Percentiles rank a stretch among this genome's conserved stretches.
Conservation (phyloP, 2,888 invertebrate species). For the Cabera pusaria region DNA sequence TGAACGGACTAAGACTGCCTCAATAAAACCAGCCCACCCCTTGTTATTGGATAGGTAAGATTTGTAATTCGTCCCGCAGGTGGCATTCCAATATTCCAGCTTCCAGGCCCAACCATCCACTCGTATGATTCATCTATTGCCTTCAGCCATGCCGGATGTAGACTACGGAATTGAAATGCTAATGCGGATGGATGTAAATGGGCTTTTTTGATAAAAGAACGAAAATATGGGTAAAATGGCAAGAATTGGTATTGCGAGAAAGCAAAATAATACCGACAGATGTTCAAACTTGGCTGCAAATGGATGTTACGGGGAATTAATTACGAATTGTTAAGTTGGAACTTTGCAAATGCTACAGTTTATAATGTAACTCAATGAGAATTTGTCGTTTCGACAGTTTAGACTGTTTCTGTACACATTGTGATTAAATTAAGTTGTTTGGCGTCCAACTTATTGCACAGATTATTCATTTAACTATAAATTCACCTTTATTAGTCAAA, state of each 20-base stretch:
- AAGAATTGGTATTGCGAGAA: slow-evolving; percentile 1
- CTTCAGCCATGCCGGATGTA: slow-evolving; percentile 12
- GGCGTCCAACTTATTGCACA: no score
- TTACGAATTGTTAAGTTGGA: no score
- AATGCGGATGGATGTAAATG: slow-evolving; percentile 20
- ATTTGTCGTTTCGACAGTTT: no score
- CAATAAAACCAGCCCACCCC: slow-evolving; percentile 2
- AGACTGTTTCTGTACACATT: no score
- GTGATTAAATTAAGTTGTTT: no score
- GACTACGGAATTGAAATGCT: slow-evolving; percentile 19
- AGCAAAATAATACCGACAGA: background rate
- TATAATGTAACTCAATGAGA: no score
- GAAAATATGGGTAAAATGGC: slow-evolving; percentile 13
- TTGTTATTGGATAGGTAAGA: slow-evolving; percentile 6
- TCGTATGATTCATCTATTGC: slow-evolving; percentile 21
- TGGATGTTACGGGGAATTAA: no score
- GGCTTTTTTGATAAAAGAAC: slow-evolving; percentile 8
- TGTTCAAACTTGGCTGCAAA: background rate
- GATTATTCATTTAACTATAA: no score
- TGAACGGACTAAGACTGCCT: background rate
- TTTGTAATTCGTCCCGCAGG: slow-evolving; percentile 15
- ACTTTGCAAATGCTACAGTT: no score
- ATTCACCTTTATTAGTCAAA: no score
- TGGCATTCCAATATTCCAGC: slow-evolving; percentile 13
- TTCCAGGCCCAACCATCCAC: slow-evolving; percentile 9